Conservation (phyloP, 2,888 invertebrate genomes). For the Pyrocoelia pectoralis region DNA sequence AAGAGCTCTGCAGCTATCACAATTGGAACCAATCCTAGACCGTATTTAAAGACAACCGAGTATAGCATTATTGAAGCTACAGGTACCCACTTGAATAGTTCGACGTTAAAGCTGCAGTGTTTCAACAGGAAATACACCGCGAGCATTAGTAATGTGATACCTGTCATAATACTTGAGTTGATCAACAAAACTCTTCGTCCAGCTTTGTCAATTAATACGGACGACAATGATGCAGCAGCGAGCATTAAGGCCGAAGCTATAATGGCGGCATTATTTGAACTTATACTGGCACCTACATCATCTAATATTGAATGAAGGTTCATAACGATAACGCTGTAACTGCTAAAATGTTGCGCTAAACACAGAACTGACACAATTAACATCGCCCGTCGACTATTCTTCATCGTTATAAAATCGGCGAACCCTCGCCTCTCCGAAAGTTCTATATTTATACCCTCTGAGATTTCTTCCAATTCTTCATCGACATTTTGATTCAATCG, state of each 20-base stretch:
- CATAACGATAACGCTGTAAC: slow-evolving; percentile 57
- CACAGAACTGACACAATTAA: slow-evolving; percentile 56
- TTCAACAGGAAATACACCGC: slow-evolving; percentile 54
- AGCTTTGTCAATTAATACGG: slow-evolving; percentile 52
- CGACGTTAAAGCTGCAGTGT: slow-evolving; percentile 45
- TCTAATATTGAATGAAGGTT: slow-evolving; percentile 56
- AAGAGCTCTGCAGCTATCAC: slow-evolving; percentile 46
- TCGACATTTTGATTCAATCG: slow-evolving; percentile 46
- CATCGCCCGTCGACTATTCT: slow-evolving; percentile 54
- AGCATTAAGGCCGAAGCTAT: slow-evolving; percentile 55
- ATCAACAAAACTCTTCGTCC: slow-evolving; percentile 54
- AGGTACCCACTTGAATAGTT: slow-evolving; percentile 53
- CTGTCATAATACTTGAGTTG: slow-evolving; percentile 52
- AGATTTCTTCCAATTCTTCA: slow-evolving; percentile 53
- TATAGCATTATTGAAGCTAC: slow-evolving; percentile 54
- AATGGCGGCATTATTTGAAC: slow-evolving; percentile 51
- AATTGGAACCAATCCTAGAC: slow-evolving; percentile 57
- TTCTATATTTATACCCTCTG: slow-evolving; percentile 51
- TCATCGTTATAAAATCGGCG: slow-evolving; percentile 51
- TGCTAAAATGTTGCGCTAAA: slow-evolving; percentile 55
- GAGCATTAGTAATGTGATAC: slow-evolving; percentile 49
- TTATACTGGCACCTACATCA: slow-evolving; percentile 53
- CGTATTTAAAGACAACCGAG: slow-evolving; percentile 54
- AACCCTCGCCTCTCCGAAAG: slow-evolving; percentile 46
- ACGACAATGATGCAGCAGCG: slow-evolving; percentile 48